Evolutionary conservation across 2,113 vertebrate genomes (phyloP), one percentile per base, ranked within the genome.

Genomic region (Sinocyclocheilus grahami): DNA sequence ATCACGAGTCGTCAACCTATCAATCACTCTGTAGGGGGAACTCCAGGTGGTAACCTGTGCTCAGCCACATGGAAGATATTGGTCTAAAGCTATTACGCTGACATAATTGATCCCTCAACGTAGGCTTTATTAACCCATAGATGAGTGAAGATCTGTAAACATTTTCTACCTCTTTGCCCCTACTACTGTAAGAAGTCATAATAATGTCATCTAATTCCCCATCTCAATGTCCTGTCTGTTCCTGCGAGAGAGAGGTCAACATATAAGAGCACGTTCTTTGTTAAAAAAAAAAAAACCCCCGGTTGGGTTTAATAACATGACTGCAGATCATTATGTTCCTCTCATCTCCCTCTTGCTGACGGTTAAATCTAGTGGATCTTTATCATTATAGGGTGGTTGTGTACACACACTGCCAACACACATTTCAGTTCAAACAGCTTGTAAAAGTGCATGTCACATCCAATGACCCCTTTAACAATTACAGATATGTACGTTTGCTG

Each of bases 11-110:
- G 78, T 71, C 42, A 71, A 82, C 30, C 72, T 55, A 90, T 90
- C 89, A 83, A 87, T 92, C 92, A 87, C 88, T 82, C 88, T 58
- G 83, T 89, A 89, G 60, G 87, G 79, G 75, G 33, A 82, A 48
- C 82, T 80, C 58, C 65, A 48, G 78, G 55, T 84, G 83, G 65
- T 67, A 85, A 51, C 84, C 74, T 65, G 78, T 48, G 60, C 65
- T 88, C 81, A 67, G 80, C 84, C 85, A 85, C 85, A 79, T 87
- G 89, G 78, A 76, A 78, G 22, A 75, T 75, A 83, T 87, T 76
- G 86, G 39, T 84, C 87, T 80, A 33, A 67, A 75, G 42, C 58
- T 42, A 71, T 62, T 87, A 82, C 20, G 18, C 72, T 39, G 63
- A 78, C 65, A 67, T 79, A 83, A 90, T 71, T 88, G 78, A 87